Evolutionary conservation across 1,140 invertebrate genomes (phyloP), one percentile per base, ranked within the genome.

Genomic region (Panagrolaimus sp.): DNA sequence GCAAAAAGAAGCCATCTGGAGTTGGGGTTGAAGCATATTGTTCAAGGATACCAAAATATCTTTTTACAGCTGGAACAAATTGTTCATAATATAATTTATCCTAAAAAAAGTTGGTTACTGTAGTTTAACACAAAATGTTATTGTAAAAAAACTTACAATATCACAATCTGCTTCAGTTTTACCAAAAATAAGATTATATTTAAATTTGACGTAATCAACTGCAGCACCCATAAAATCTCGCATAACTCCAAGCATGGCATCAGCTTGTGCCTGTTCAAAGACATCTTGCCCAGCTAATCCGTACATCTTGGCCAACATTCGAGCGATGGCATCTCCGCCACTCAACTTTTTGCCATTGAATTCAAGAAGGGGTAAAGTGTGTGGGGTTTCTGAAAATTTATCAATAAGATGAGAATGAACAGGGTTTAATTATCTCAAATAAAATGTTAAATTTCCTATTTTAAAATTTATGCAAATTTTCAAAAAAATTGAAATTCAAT

Each of bases 391-490:
- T 38, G 7, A 38, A 38, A 38, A 38, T 4, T 38, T 38, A 4
- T 38, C 32, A 38, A 38, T 38, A 38, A 4, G n/a, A n/a, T 38
- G 7, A 38, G 2, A 38, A 4, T 4, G 32, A 38, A 38, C 7
- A 38, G 32, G 32, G 2, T 38, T 38, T 38, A 38, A 38, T 2
- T n/a, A n/a, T n/a, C n/a, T n/a, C n/a, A n/a, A n/a, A n/a, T n/a
- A n/a, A n/a, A n/a, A n/a, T n/a, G n/a, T n/a, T n/a, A n/a, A n/a
- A 64, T 28, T 64, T 26, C 21, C 14, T 26, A n/a, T 67, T 15
- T 24, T 67, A 43, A 12, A 67, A 10, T 17, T n/a, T 28, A 32
- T 21, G 65, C 65, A 21, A 67, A n/a, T 67, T n/a, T n/a, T n/a
- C n/a, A n/a, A n/a, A n/a, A n/a, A n/a, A n/a, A n/a, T n/a, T n/a